These are phyloP conservation scores for Helogale parvula DNA, from an alignment of 2,113 vertebrate species.

Conservation along the genomic window DNA sequence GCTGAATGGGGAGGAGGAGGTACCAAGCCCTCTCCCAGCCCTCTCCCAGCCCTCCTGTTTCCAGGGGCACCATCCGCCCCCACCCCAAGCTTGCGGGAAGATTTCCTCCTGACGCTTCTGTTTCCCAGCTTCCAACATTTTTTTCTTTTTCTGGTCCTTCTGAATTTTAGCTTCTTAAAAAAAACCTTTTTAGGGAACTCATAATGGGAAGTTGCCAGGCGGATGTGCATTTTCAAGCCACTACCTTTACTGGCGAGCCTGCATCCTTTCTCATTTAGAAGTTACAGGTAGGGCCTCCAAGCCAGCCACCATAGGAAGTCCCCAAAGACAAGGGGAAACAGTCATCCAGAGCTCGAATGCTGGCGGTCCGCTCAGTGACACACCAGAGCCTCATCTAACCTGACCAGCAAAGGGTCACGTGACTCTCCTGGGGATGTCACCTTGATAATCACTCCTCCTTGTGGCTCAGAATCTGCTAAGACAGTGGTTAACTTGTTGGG, in stretches of 20 bases:
- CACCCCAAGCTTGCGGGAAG: background rate
- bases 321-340: background rate
- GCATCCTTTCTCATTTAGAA: background rate
- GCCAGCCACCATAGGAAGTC: background rate
- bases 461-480: background rate
- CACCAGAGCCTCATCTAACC: background rate
- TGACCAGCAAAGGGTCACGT: background rate
- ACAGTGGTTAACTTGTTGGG: background rate
- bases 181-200: background rate
- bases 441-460: background rate
- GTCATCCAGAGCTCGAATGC: background rate
- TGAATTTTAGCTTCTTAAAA: background rate
- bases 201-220: background rate
- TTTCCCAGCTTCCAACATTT: background rate
- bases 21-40: background rate
- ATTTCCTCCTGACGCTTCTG: background rate
- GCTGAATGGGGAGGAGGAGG: background rate
- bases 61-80: rapidly evolving
- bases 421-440: background rate
- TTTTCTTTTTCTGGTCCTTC: background rate
- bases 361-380: rapidly evolving
- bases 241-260: background rate
- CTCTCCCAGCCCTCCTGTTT: background rate
- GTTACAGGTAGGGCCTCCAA: background rate
- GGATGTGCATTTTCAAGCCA: background rate